phyloP scores from a whole-genome alignment of 2,888 invertebrate genomes.

The Thymelicus lineola region DNA sequence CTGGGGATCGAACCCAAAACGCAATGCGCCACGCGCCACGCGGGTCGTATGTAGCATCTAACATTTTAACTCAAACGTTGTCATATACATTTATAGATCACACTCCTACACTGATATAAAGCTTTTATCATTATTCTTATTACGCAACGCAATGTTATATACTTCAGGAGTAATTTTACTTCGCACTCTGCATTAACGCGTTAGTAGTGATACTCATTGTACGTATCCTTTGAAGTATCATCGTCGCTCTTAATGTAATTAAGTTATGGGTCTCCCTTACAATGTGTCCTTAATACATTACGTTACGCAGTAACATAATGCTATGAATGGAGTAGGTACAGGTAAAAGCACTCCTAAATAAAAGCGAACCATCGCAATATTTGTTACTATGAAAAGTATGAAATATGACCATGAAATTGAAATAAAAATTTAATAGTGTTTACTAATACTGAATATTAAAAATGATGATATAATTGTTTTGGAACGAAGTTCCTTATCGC shows the following conservation, averaged over 20 bases:
- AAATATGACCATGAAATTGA: background rate
- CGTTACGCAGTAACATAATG: conserved; percentile 23
- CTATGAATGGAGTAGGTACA: conserved; percentile 12
- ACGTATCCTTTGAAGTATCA: conserved; percentile 77
- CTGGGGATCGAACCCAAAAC: too few species aligned
- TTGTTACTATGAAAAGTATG: conserved; percentile 27
- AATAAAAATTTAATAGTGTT: too few species aligned
- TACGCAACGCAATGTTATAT: background rate
- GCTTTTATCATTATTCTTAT: background rate
- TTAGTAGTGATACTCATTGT: conserved; percentile 69
- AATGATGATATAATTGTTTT: too few species aligned
- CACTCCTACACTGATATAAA: too few species aligned
- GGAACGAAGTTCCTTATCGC: too few species aligned
- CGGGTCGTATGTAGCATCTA: too few species aligned
- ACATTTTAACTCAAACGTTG: too few species aligned
- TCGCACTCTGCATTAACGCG: conserved; percentile 1
- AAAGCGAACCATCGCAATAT: conserved; percentile 2
- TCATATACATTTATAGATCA: too few species aligned
- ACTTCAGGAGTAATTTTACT: background rate
- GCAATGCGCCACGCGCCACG: too few species aligned
- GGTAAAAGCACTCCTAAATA: conserved; percentile 12
- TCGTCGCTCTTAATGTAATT: conserved; percentile 77
- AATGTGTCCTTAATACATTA: conserved; percentile 29
- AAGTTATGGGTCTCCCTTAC: conserved; percentile 55
- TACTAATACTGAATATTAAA: too few species aligned